phyloP scores from a whole-genome alignment of 2,797 vertebrate species.

The Helarctos malayanus region DNA sequence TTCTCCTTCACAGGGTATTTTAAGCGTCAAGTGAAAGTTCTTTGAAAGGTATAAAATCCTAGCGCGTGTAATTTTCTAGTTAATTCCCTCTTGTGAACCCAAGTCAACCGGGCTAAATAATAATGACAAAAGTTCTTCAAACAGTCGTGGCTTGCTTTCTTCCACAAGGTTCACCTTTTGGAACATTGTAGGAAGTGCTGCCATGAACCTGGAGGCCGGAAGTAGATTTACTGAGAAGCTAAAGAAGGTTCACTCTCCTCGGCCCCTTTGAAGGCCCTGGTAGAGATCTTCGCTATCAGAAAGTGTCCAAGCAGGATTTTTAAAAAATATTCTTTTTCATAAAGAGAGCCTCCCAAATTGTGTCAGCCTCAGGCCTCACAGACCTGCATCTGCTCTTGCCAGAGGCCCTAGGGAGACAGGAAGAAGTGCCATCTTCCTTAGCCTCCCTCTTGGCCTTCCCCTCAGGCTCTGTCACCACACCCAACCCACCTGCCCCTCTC shows the following conservation, averaged over 20 bases:
- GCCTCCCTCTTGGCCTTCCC: background rate
- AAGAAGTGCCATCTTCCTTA: no score
- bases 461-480: background rate
- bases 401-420: background rate
- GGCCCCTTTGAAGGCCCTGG: background rate
- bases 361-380: background rate
- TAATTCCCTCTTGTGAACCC: background rate
- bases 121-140: background rate
- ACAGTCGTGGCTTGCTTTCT: background rate
- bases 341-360: background rate
- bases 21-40: background rate
- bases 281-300: background rate
- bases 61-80: background rate
- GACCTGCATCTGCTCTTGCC: background rate
- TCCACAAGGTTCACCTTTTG: background rate
- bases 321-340: background rate
- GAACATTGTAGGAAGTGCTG: background rate
- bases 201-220: background rate
- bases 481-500: background rate
- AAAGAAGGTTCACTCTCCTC: background rate
- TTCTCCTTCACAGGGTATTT: background rate
- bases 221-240: constrained; percentile 13
- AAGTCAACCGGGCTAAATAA: background rate
- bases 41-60: background rate
- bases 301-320: background rate